Evolutionary conservation across 2,797 vertebrate species (phyloP).

Genomic region (Emydoidea blandingii): DNA sequence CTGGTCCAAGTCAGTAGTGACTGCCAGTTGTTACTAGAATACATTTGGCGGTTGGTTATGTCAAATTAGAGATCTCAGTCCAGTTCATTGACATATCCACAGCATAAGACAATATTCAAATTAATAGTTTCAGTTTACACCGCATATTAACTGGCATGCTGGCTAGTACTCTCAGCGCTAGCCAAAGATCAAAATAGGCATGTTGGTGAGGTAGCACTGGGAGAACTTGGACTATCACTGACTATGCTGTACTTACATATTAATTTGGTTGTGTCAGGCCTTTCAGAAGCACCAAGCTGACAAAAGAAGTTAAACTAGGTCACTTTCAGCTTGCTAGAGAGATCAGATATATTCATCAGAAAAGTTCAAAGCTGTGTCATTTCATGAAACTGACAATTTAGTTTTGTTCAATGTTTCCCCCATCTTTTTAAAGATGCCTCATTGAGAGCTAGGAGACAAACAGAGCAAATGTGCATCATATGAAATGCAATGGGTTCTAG

Average conservation of each 20-base stretch:
- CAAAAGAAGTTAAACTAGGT: conserved; percentile 37
- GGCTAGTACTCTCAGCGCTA: background rate
- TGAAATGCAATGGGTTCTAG: background rate
- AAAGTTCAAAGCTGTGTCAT: conserved; percentile 6
- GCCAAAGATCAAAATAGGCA: background rate
- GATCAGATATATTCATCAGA: background rate
- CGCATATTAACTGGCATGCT: background rate
- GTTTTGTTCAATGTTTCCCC: background rate
- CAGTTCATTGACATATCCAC: background rate
- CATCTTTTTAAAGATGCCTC: conserved; percentile 20
- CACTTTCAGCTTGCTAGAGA: conserved; percentile 10
- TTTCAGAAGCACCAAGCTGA: background rate
- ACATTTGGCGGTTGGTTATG: fast-evolving
- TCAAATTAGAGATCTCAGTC: fast-evolving
- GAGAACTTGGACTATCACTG: background rate
- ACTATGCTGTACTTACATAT: fast-evolving
- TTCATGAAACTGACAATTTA: background rate
- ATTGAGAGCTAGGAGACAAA: conserved; percentile 21
- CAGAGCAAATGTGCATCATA: background rate
- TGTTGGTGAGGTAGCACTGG: background rate
- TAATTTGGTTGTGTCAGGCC: background rate
- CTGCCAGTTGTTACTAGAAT: background rate
- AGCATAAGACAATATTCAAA: background rate
- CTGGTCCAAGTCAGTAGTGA: fast-evolving
- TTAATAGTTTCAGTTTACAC: background rate